phyloP scores from a whole-genome alignment of 2,888 invertebrate species.

The Xylocampa areola region DNA sequence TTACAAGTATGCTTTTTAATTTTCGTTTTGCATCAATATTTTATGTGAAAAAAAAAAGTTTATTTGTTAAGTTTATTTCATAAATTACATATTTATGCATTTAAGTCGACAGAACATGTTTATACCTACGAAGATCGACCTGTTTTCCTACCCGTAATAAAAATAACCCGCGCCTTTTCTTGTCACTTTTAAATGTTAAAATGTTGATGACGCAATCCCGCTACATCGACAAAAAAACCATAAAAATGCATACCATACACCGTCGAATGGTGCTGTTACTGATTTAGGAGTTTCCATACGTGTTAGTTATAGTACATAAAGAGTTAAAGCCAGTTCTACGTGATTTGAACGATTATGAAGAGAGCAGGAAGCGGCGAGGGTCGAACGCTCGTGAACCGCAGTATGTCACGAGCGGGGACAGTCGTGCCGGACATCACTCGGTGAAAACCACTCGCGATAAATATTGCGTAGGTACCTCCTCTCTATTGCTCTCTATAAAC shows the following conservation, averaged over 20 bases:
- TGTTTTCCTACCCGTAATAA: slow-evolving; percentile 32
- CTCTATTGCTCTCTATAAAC: slow-evolving; percentile 45
- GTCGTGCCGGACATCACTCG: slow-evolving; percentile 73
- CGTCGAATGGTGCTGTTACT: slow-evolving; percentile 6
- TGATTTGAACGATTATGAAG: slow-evolving; percentile 51
- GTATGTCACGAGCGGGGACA: slow-evolving; percentile 75
- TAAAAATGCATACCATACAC: slow-evolving; percentile 35
- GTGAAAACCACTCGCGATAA: slow-evolving; percentile 69
- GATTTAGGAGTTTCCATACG: slow-evolving; percentile 33
- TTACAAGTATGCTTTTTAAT: too few relatives aligned
- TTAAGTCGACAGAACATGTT: too few relatives aligned
- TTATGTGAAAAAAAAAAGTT: too few relatives aligned
- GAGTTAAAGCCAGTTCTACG: slow-evolving; percentile 42
- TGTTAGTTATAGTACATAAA: slow-evolving; percentile 15
- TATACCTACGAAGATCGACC: slow-evolving; percentile 7
- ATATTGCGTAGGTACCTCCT: slow-evolving; percentile 57
- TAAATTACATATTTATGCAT: too few relatives aligned
- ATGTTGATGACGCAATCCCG: slow-evolving; percentile 23
- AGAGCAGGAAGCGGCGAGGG: slow-evolving; percentile 41
- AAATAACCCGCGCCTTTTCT: slow-evolving; percentile 32
- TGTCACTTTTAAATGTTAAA: slow-evolving; percentile 9
- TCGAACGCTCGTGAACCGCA: slow-evolving; percentile 58
- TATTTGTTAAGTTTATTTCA: too few relatives aligned
- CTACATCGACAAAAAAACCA: slow-evolving; percentile 16
- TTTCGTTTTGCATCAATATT: too few relatives aligned